Evolutionary conservation across 2,888 invertebrate species (phyloP).

Genomic region (Epinotia brunnichana): DNA sequence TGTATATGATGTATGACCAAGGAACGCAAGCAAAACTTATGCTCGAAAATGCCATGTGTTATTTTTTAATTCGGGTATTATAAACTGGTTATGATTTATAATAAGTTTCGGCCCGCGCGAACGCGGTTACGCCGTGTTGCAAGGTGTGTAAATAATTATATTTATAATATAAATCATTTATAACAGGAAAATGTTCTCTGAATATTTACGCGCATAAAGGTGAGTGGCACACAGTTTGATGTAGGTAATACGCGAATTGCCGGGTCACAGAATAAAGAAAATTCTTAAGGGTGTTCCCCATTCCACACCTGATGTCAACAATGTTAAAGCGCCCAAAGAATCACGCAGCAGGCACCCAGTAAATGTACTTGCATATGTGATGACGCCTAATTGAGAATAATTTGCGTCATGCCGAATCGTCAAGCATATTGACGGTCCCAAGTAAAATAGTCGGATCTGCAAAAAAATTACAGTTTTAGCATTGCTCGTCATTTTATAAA

Average conservation of each 20-base stretch:
- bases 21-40: too few species aligned
- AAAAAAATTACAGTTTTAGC: too few species aligned
- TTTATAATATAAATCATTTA: neutral
- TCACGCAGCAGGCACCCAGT: neutral
- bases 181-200: neutral
- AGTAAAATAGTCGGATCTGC: too few species aligned
- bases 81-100: too few species aligned
- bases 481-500: too few species aligned
- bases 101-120: too few species aligned
- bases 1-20: too few species aligned
- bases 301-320: constrained; percentile 8
- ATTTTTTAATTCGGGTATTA: too few species aligned
- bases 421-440: neutral
- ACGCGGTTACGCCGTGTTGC: too few species aligned
- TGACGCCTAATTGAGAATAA: constrained; percentile 10
- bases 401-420: neutral
- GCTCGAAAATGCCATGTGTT: too few species aligned
- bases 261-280: neutral
- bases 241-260: neutral
- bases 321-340: constrained; percentile 9
- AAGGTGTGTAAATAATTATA: too few species aligned
- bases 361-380: neutral
- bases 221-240: neutral
- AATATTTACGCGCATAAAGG: neutral
- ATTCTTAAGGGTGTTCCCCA: neutral